A percentile compares a stretch with the other conserved stretches of the same genome.
Evolutionary conservation across 1,140 invertebrate genomes (phyloP).

Genomic region (Eurosta solidaginis): DNA sequence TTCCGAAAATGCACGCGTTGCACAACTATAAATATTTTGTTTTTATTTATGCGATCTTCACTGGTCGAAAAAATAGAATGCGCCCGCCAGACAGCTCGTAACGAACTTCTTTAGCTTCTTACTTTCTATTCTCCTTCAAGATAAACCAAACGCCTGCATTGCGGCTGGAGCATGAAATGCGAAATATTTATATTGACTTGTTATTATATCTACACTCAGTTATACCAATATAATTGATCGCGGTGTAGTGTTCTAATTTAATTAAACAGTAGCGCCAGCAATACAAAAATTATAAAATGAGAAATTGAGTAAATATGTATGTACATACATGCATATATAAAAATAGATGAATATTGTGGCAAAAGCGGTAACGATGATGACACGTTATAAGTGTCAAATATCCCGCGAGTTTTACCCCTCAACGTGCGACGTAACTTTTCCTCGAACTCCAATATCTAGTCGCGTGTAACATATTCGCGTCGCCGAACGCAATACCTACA

Average conservation of each 20-base stretch:
- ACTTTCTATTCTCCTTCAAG: neutral
- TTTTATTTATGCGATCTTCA: neutral
- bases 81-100: neutral
- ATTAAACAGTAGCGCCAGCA: too few relatives aligned
- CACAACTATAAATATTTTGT: neutral
- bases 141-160: neutral
- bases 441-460: neutral
- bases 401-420: neutral
- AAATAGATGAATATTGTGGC: too few relatives aligned
- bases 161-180: neutral
- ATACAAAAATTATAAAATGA: too few relatives aligned
- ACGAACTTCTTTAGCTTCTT: neutral
- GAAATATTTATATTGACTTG: neutral
- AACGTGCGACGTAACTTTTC: neutral
- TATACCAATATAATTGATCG: constrained; percentile 16
- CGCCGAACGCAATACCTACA: too few relatives aligned
- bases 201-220: neutral
- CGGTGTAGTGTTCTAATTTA: constrained; percentile 7
- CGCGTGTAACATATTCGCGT: neutral
- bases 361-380: too few relatives aligned
- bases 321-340: too few relatives aligned
- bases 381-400: neutral
- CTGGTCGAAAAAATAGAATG: neutral
- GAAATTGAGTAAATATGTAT: too few relatives aligned
- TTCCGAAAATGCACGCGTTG: neutral